Base-by-base conservation (phyloP, 2,888 invertebrate genomes). In the Hyposoter didymator region DNA sequence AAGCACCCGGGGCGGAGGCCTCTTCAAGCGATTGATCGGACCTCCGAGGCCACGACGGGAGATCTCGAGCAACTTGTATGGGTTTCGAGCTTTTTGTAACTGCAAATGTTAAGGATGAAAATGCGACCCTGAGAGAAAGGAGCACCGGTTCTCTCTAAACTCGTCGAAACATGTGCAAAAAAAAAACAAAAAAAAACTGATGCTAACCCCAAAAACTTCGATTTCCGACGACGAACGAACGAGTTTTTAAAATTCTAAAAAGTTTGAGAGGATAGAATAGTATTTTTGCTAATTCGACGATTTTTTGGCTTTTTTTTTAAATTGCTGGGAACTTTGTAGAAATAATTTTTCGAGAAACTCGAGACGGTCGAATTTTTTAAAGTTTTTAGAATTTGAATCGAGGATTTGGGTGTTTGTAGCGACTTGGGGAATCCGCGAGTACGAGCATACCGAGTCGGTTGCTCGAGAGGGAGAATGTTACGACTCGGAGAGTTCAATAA, bases 21-120 rank as follows among this genome's bases (percentile, higher is more conserved):
- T 59, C 59, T 28, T 28, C 59, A 28, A 59, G 59, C 28, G 28
- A 28, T 59, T 59, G 28, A 59, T 59, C 59, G 59, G 12, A 59
- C 14, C 28, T 59, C 28, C 59, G 28, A 59, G 59, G 28, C 12
- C 59, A 59, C 59, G 28, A 59, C 59, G 59, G 59, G 59, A 59
- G 59, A 59, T 59, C 59, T 28, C 14, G 28, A 59, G 59, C 2
- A 59, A 59, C 59, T 59, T 59, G 4, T 6, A 59, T 28, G 28
- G 59, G 28, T 28, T 59, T 59, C 28, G 12, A 59, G 59, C 59
- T 59, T 59, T 59, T 59, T 59, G 28, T 28, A 22, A 28, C 19
- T 19, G 19, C 19, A 19, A 52, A 52, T 19, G 19, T 19, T 52
- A 10, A 52, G 52, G 8, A 52, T 52, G 8, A 52, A 52, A 8